Evolutionary conservation across 2,113 vertebrate species (phyloP), one percentile per base, ranked within the genome.

Genomic region (Labrus mixtus): DNA sequence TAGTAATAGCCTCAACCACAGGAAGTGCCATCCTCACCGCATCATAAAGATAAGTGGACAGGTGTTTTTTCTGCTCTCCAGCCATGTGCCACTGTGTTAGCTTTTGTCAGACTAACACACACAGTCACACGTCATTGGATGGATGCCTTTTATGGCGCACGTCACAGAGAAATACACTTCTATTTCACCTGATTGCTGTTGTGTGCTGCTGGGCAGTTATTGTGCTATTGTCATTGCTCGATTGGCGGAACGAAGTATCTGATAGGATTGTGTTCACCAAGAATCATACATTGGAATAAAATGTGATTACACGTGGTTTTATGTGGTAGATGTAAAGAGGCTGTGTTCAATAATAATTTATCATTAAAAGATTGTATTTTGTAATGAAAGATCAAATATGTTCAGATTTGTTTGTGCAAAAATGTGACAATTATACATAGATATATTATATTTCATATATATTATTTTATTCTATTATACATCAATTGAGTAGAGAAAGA

Each of bases 1-100:
- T 53, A 65, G 68, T 76, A 81, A 87, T 86, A 82, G 39, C 41
- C 68, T 81, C 46, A 39, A 29, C 58, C 60, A 59, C 17, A 10
- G 46, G 48, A 73, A 66, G 64, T 36, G n/a, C 67, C 46, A 45
- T 23, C 9, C 51, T 63, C 7, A 55, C 65, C 17, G 80, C 66
- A 83, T 85, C 86, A 59, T 90, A 90, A 93, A 93, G 88, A 93
- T 90, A 90, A 93, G 82, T 85, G 58, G 81, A 80, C 80, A 68
- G 60, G 73, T 84, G 78, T 89, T 90, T 83, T 79, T 74, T 69
- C 65, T 71, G 67, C 79, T 83, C 67, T 75, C 73, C 56, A 79
- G 72, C 68, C 84, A 67, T 76, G 77, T 83, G 79, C 76, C 70
- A 36, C 78, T 17, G 43, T 68, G 78, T 78, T 70, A 71, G 66